phyloP scores from a whole-genome alignment of 2,113 vertebrate genomes.

The Sorex fumeus region DNA sequence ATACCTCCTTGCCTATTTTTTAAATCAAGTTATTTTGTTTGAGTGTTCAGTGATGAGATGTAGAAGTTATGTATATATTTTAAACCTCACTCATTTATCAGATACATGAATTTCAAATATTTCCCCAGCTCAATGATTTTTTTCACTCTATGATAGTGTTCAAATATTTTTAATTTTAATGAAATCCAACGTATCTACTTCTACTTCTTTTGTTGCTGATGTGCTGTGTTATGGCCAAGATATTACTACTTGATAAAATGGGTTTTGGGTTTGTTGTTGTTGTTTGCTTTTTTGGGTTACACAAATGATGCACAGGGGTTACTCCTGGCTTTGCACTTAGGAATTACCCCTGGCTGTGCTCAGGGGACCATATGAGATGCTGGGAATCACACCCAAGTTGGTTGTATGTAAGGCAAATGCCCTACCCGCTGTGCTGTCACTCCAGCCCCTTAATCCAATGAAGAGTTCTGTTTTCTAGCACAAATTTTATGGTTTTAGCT shows the following conservation, averaged over 20 bases:
- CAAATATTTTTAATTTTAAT: neutral
- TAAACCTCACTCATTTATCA: neutral
- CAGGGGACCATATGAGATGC: too few relatives aligned
- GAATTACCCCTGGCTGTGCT: too few relatives aligned
- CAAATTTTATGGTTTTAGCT: neutral
- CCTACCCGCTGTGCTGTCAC: too few relatives aligned
- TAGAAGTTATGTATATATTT: neutral
- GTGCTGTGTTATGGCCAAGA: neutral
- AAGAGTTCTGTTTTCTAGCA: slow-evolving; percentile 14
- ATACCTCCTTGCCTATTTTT: too few relatives aligned
- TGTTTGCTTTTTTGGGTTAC: too few relatives aligned
- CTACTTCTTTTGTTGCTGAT: neutral
- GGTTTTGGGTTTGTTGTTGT: too few relatives aligned
- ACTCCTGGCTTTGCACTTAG: too few relatives aligned
- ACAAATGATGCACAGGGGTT: too few relatives aligned
- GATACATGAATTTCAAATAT: neutral
- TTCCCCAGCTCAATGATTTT: neutral
- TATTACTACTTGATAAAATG: neutral
- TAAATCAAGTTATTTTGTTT: neutral
- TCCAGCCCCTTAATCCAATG: too few relatives aligned
- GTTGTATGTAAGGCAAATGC: too few relatives aligned
- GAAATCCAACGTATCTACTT: neutral
- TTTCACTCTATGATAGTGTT: neutral
- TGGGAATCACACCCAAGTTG: too few relatives aligned
- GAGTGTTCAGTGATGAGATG: slow-evolving; percentile 12